These are phyloP conservation scores for Caenorhabditis sp. DNA, from an alignment of 2,888 invertebrate species.

Conservation along the genomic window DNA sequence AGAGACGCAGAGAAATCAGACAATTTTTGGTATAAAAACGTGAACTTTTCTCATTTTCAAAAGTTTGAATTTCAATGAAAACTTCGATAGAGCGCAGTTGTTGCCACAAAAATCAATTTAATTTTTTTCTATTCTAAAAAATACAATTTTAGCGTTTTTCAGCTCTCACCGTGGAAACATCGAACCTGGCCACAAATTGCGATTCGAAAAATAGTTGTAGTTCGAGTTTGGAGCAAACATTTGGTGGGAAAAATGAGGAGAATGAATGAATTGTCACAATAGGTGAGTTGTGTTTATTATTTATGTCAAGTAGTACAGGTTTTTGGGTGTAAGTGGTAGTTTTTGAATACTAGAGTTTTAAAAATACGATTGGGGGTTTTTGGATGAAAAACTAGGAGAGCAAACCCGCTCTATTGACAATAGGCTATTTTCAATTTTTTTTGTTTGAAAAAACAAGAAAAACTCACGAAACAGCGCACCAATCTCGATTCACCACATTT, in stretches of 20 bases:
- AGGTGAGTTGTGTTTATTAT: not conserved
- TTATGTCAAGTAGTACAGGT: not conserved
- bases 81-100: not conserved
- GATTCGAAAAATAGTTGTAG: not conserved
- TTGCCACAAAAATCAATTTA: not conserved
- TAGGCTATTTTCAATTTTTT: not conserved
- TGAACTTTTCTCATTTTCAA: not conserved
- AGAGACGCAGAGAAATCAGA: not conserved
- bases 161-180: not conserved
- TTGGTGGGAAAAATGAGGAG: conserved; percentile 5
- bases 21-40: not conserved
- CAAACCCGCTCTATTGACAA: too few relatives aligned
- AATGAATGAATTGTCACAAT: not conserved
- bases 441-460: conserved; percentile 3
- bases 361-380: too few relatives aligned
- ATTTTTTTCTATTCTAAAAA: too few relatives aligned
- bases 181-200: not conserved
- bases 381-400: too few relatives aligned
- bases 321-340: too few relatives aligned
- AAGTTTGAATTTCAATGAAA: not conserved
- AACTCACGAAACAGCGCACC: conserved; percentile 44
- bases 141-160: too few relatives aligned
- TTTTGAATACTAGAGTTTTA: too few relatives aligned
- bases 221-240: conserved; percentile 20
- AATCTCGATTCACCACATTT: conserved; percentile 25